Evolutionary conservation across 2,113 vertebrate species (phyloP).

Genomic region (Brienomyrus longianalis): DNA sequence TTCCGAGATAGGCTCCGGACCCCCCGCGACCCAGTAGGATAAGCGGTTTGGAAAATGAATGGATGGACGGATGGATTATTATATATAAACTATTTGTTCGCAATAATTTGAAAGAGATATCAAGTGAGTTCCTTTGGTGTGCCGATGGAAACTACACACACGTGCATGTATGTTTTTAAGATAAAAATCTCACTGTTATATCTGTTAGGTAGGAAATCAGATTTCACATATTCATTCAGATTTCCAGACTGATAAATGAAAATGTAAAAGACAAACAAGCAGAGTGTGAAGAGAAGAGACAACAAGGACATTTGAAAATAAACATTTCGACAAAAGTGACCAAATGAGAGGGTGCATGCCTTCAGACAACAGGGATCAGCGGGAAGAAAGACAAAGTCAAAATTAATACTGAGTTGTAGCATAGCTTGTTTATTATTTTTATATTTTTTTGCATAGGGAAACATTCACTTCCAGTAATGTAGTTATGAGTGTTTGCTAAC

Average conservation of each 20-base stretch:
- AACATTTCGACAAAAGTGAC: not conserved
- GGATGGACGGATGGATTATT: no score
- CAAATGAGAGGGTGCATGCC: not conserved
- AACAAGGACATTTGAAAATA: not conserved
- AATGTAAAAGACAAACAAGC: not conserved
- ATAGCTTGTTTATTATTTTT: slow-evolving; percentile 86
- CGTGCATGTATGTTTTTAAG: not conserved
- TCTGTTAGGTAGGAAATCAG: not conserved
- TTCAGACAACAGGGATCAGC: not conserved
- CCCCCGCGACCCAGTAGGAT: no score
- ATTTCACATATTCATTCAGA: not conserved
- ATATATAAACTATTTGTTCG: not conserved
- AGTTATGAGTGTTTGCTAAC: slow-evolving; percentile 66
- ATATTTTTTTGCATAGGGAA: slow-evolving; percentile 80
- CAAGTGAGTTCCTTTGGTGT: not conserved
- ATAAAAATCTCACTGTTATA: not conserved
- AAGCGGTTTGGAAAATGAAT: no score
- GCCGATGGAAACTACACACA: not conserved
- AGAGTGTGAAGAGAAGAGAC: not conserved
- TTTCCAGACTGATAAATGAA: not conserved
- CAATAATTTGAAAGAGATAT: not conserved
- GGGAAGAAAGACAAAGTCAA: slow-evolving; percentile 12
- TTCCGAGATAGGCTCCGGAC: no score
- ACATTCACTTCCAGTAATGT: slow-evolving; percentile 74
- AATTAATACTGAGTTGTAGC: slow-evolving; percentile 59